Base-by-base conservation (phyloP, 2,113 vertebrate genomes). In the Oxyura jamaicensis region DNA sequence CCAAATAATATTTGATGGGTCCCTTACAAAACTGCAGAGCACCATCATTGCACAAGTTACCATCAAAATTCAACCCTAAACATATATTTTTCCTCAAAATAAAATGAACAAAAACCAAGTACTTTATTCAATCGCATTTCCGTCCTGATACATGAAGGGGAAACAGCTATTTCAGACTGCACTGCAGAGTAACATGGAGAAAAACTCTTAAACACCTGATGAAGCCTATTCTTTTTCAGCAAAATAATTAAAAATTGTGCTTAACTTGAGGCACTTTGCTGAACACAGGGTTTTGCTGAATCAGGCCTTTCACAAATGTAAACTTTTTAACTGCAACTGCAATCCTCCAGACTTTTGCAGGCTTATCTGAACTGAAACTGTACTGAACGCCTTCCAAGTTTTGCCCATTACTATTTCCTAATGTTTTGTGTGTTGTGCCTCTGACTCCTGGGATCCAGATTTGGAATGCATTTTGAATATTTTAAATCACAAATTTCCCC, bases 401-500 rank as follows among this genome's bases (percentile, higher is more conserved):
- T 92, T 95, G 89, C 92, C 92, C 89, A 25, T 91, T 88, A 62
- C 65, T 81, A 44, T 85, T 91, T 93, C 88, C 86, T 94, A 93
- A 91, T 87, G 59, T 63, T 91, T 71, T 89, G 28, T 59, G 79
- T 88, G 60, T 63, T 82, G 31, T 88, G 83, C 71, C 72, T 93
- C 52, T 66, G 63, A 28, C 66, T 91, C n/a, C 74, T 78, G 88
- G 93, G 94, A 95, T 52, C 76, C 60, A 91, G 79, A 62, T 58
- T 90, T 96, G 65, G 72, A 96, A 92, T 25, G 56, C 20, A 67
- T 86, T 89, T 86, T 74, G 76, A 91, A 94, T 90, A 97, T 96
- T 97, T 91, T 83, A 97, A 87, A 93, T 92, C 76, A 41, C 50
- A 87, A 92, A 71, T 66, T 97, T 96, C 86, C 68, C 59, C 36